Evolutionary conservation across 2,888 invertebrate species (phyloP), one percentile per base, ranked within the genome.

Genomic region (Clepsis dumicolana): DNA sequence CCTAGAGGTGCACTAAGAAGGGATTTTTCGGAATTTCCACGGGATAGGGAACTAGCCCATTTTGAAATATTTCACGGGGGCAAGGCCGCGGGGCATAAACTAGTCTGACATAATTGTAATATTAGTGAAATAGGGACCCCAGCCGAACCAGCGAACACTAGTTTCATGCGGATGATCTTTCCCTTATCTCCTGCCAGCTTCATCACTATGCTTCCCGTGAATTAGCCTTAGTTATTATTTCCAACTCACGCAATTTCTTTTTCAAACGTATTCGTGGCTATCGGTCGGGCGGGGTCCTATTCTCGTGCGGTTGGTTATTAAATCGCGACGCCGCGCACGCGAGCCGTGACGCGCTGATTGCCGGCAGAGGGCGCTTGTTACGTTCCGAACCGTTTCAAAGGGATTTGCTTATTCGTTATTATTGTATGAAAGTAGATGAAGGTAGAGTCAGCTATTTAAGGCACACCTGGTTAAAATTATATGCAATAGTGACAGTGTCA

Each of bases 261-360:
- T 59, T n/a, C 5, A 38, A 59, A 25, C 59, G 35, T 27, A 44
- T 21, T 32, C 32, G 48, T 16, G 1, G 5, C 21, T 29, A 21
- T 44, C 10, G 10, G 59, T 4, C 35, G 21, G 62, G 62, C 73
- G 82, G 79, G 81, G 80, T 79, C 74, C 79, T 79, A 79, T 81
- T 77, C 81, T 78, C 88, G 88, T 90, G 90, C 81, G 73, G 70
- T 61, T 54, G 71, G 75, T 88, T 88, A 89, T 90, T 91, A 90
- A 85, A 86, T 83, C 79, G 79, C 81, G 80, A 81, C 75, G 84
- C 79, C 79, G 82, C 83, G 83, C 89, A 90, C 91, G 89, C 90
- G 83, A 89, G 75, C 80, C 77, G 75, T 84, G 86, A 84, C 87
- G 82, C 76, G 76, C 81, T 89, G 88, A 87, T 88, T 88, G 85